Base-by-base conservation (phyloP, 2,113 vertebrate genomes). In the Pseudopodoces humilis region DNA sequence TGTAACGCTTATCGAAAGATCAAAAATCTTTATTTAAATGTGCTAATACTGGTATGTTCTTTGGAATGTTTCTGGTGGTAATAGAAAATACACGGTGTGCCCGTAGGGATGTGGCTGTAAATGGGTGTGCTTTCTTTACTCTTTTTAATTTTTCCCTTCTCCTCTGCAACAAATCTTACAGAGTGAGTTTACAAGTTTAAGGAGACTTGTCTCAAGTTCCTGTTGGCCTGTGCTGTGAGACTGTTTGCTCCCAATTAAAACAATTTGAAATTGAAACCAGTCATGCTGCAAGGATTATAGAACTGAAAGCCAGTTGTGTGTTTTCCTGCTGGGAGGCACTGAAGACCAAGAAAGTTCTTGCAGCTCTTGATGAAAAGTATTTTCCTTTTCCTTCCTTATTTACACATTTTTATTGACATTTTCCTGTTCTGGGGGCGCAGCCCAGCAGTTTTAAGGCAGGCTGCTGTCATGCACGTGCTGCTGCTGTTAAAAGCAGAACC, bases 281-380 rank as follows among this genome's bases (percentile, higher is more conserved):
- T 63, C 52, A 3, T 43, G 69, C 69, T 88, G 47, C 59, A 67
- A 37, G 82, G 71, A 43, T 71, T 64, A 21, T 7, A 20, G 67
- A 58, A 22, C 30, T 64, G 53, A 46, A 30, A 47, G 24, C 64
- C 37, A 20, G 11, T 16, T 15, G 21, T 59, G 60, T 52, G 13
- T 63, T 86, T 88, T 44, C 44, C 88, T 92, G 62, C 58, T 72
- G 77, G 88, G 95, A 94, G 95, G 78, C 89, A 85, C 91, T 86
- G 50, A 60, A 88, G 72, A 39, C 79, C 53, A 43, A 27, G 53
- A 76, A 74, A 82, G 58, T 70, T 79, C 53, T 74, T 93, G 55
- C n/a, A 89, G 47, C 77, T 74, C 49, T 47, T 80, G 24, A 84
- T 53, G 79, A 64, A 63, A 81, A 92, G 72, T 46, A n/a, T 81